A percentile compares a stretch with the other conserved stretches of the same genome.
Evolutionary conservation across 2,888 invertebrate species (phyloP).

Genomic region (Erebia palarica): DNA sequence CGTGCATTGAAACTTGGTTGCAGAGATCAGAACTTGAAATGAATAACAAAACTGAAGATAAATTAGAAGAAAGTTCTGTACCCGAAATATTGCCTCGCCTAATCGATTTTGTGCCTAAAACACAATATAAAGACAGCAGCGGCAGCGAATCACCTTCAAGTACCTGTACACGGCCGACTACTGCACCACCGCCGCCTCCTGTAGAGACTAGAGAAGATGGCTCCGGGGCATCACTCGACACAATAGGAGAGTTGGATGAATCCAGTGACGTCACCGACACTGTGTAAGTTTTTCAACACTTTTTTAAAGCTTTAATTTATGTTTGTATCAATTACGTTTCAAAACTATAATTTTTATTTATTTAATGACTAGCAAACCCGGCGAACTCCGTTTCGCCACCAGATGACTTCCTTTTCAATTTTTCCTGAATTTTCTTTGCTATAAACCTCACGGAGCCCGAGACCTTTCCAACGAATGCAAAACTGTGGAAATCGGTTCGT

Average conservation of each 20-base stretch:
- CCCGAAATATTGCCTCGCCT: conserved; percentile 84
- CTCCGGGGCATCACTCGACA: conserved; percentile 84
- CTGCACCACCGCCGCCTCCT: conserved; percentile 69
- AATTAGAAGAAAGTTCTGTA: conserved; percentile 63
- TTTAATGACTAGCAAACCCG: too few species aligned
- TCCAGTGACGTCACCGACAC: conserved; percentile 72
- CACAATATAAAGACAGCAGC: conserved; percentile 69
- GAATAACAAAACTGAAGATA: conserved; percentile 68
- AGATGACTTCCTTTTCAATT: too few species aligned
- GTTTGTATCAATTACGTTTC: background rate
- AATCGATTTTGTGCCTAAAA: conserved; percentile 88
- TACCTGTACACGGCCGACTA: conserved; percentile 62
- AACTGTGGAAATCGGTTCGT: too few species aligned
- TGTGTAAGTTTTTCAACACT: conserved; percentile 59
- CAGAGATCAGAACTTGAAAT: conserved; percentile 77
- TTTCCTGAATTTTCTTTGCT: too few species aligned
- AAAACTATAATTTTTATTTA: too few species aligned
- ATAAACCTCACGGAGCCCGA: too few species aligned
- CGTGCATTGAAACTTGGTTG: conserved; percentile 76
- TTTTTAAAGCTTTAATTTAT: background rate
- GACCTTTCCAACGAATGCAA: too few species aligned
- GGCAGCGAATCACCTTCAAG: conserved; percentile 53
- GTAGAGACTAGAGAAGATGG: conserved; percentile 79
- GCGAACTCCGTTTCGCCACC: too few species aligned
- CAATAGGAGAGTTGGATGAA: conserved; percentile 88